Conservation (phyloP, 2,888 invertebrate genomes). For the Drosophila monieri region DNA sequence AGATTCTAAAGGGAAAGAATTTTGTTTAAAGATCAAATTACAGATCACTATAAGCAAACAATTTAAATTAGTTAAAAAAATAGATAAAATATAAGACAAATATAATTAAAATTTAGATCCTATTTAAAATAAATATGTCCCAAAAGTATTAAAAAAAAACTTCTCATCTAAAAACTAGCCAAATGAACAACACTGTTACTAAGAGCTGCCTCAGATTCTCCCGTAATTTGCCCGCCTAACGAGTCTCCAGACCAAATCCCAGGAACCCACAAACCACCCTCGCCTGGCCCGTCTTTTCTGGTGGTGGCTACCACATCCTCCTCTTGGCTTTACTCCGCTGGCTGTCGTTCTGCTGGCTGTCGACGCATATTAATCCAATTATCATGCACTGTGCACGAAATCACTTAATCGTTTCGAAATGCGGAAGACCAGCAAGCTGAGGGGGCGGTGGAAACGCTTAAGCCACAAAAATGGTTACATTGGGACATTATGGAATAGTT, state of each 20-base stretch:
- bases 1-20: too few relatives aligned
- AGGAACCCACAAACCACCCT: constrained; percentile 49
- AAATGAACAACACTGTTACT: background rate
- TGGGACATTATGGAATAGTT: constrained; percentile 9
- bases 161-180: background rate
- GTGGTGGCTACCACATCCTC: constrained; percentile 52
- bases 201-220: constrained; percentile 39
- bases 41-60: too few relatives aligned
- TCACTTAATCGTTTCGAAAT: constrained; percentile 80
- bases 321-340: constrained; percentile 49
- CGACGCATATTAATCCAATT: constrained; percentile 82
- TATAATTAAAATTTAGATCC: too few relatives aligned
- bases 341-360: constrained; percentile 56
- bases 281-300: constrained; percentile 14
- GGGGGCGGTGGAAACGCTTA: constrained; percentile 7
- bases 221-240: constrained; percentile 63
- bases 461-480: constrained; percentile 30
- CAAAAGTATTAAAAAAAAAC: background rate
- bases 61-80: too few relatives aligned
- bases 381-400: constrained; percentile 77
- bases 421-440: constrained; percentile 57
- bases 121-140: too few relatives aligned
- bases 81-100: too few relatives aligned
- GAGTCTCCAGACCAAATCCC: constrained; percentile 35
- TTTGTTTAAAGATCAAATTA: too few relatives aligned